These are phyloP conservation scores for Zeugodacus cucurbitae DNA, from an alignment of 1,140 invertebrate species.

Conservation along the genomic window DNA sequence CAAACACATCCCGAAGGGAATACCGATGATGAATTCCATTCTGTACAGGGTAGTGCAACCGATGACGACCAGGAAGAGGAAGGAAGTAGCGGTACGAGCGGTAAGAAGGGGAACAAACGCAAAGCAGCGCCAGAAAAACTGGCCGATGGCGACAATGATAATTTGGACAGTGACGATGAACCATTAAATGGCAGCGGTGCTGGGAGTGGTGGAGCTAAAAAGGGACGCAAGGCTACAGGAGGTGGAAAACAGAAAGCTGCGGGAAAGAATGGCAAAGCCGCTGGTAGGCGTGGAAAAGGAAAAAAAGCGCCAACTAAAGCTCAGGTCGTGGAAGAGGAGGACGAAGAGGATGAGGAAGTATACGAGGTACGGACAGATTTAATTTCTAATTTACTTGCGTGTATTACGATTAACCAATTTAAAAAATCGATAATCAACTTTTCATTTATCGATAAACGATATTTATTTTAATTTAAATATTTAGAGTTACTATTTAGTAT, in stretches of 20 bases:
- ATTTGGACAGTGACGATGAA: slow-evolving; percentile 41
- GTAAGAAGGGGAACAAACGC: slow-evolving; percentile 43
- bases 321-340: slow-evolving; percentile 27
- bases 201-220: slow-evolving; percentile 22
- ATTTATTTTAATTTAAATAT: not conserved
- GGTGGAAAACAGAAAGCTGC: slow-evolving; percentile 1
- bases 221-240: not conserved
- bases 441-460: not conserved
- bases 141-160: not conserved
- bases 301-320: slow-evolving; percentile 38
- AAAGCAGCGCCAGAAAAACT: slow-evolving; percentile 47
- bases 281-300: not conserved
- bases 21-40: slow-evolving; percentile 28
- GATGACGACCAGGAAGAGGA: slow-evolving; percentile 7
- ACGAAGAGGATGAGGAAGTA: slow-evolving; percentile 44
- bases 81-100: slow-evolving; percentile 8
- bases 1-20: not conserved
- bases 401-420: not conserved
- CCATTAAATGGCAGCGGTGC: slow-evolving; percentile 40
- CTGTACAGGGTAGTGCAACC: slow-evolving; percentile 25
- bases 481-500: not conserved
- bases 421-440: not conserved
- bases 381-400: not conserved
- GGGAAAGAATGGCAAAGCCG: not conserved
- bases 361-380: slow-evolving; percentile 50